Base-by-base conservation (phyloP, 2,113 vertebrate species). In the Lipophrys pholis region DNA sequence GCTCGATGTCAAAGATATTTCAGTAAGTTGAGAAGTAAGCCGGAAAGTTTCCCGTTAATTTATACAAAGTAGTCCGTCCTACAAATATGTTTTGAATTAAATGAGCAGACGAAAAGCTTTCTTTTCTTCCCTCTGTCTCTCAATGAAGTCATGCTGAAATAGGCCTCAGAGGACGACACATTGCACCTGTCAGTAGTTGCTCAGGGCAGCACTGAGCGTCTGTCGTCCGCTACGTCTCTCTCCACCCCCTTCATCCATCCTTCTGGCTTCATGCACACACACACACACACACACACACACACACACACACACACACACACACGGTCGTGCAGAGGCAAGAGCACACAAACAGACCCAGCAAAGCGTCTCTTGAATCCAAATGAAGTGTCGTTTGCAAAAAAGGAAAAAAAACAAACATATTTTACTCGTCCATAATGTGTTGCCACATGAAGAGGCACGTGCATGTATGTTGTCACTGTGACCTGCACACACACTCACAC, bases 101-200 rank as follows among this genome's bases (percentile, higher is more conserved):
- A 83, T 64, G 40, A 43, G 60, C 16, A 11, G 42, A 69, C 48
- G 11, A 42, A 30, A n/a, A 14, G n/a, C 10, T 14, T 0, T 75
- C 49, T 64, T 54, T 62, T 55, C 67, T 60, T 43, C 11, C 69
- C 15, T 2, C 21, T 30, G 21, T 30, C 21, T 30, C 48, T 40
- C 35, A 68, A 85, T 80, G 69, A 87, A 87, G 69, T 78, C 81
- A 76, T 55, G 73, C 85, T 72, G 81, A 89, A 90, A 85, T 9
- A 46, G 63, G 55, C 64, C 83, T 80, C 48, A 8, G 78, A 77
- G 84, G 74, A 60, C 63, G 75, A 67, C 79, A 75, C 81, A 64
- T 53, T 66, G 85, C 85, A 89, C 90, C 85, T 90, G 87, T 86
- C 90, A 75, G 84, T 69, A n/a, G 81, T 48, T 49, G 85, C 87